A percentile compares a stretch with the other conserved stretches of the same genome.
These are phyloP conservation scores for Zonotrichia albicollis DNA, from an alignment of 2,797 vertebrate genomes.

Conservation along the genomic window DNA sequence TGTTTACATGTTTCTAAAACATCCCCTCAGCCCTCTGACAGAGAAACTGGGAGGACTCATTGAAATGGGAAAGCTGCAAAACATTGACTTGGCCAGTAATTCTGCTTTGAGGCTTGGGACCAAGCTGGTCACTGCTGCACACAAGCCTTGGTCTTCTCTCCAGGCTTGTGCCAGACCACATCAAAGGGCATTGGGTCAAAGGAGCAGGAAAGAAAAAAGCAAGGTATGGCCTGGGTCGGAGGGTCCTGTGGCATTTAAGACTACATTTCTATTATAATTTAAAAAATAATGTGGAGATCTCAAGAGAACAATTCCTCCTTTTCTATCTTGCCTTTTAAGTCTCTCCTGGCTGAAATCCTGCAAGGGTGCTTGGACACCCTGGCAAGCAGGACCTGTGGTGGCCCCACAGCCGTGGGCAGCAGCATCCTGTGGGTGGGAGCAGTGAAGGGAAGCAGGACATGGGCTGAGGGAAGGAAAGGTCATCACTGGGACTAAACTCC, in stretches of 20 bases:
- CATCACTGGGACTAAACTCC: not conserved
- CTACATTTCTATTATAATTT: not conserved
- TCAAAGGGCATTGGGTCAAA: not conserved
- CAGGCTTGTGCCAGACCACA: not conserved
- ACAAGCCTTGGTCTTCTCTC: not conserved
- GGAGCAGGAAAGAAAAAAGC: not conserved
- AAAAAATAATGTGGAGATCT: not conserved
- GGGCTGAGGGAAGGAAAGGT: not conserved
- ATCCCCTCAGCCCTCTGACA: slow-evolving; percentile 5
- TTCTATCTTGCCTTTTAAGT: not conserved
- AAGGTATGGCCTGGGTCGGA: not conserved
- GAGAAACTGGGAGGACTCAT: not conserved
- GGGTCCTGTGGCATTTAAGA: not conserved
- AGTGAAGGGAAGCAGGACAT: not conserved
- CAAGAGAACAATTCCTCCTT: not conserved
- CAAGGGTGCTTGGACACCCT: not conserved
- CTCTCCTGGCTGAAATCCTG: not conserved
- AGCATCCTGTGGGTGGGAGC: rapidly evolving
- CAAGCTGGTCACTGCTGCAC: not conserved
- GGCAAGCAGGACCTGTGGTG: not conserved
- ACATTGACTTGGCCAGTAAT: not conserved
- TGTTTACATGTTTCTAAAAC: slow-evolving; percentile 47
- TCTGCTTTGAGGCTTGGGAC: not conserved
- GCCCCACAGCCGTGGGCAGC: rapidly evolving
- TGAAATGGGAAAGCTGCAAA: not conserved